Evolutionary conservation across 2,113 vertebrate species (phyloP).

Genomic region (Prietella phreatophila): DNA sequence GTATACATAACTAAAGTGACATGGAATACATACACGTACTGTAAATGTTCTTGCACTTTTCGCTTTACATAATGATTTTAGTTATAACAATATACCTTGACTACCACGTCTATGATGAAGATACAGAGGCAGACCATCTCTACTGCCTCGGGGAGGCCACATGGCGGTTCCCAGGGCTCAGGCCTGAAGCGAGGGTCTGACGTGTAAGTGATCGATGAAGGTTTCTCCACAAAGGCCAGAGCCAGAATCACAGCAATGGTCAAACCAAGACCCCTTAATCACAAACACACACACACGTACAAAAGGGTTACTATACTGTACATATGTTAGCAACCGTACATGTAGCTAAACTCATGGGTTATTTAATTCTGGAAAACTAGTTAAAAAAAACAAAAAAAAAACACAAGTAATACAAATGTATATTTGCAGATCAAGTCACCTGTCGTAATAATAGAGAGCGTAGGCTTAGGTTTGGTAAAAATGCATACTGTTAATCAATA

Average conservation of each 20-base stretch:
- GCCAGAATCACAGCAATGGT: constrained; percentile 80
- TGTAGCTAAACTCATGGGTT: background rate
- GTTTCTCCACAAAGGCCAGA: constrained; percentile 86
- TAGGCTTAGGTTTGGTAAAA: background rate
- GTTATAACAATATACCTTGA: constrained; percentile 76
- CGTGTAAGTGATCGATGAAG: constrained; percentile 81
- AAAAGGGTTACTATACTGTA: background rate
- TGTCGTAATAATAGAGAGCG: background rate
- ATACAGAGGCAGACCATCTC: constrained; percentile 83
- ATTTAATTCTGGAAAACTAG: background rate
- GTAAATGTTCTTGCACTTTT: background rate
- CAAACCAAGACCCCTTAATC: constrained; percentile 73
- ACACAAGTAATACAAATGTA: background rate
- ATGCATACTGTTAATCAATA: background rate
- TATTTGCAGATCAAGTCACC: background rate
- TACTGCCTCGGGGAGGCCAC: constrained; percentile 81
- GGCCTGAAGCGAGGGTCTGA: constrained; percentile 79
- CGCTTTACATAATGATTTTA: background rate
- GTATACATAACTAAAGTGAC: background rate
- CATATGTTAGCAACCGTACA: background rate
- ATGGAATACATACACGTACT: background rate
- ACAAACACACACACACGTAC: background rate
- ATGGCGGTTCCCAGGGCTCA: constrained; percentile 79
- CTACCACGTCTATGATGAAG: constrained; percentile 74
- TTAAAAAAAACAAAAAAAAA: too few relatives aligned